Conservation (phyloP, 2,113 vertebrate genomes). For the Cyanoramphus novaezelandiae region DNA sequence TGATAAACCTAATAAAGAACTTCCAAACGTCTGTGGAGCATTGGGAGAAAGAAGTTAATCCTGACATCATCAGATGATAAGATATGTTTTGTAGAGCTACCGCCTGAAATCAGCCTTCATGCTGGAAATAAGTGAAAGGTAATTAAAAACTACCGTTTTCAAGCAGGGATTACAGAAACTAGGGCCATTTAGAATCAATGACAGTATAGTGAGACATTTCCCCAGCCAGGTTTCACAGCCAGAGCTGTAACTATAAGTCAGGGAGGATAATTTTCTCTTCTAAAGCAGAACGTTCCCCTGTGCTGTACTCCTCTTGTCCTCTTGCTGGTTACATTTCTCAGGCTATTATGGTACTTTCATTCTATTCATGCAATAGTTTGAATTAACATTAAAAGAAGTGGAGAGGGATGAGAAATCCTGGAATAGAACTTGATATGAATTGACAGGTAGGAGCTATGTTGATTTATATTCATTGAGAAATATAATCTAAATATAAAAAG, state of each 20-base stretch:
- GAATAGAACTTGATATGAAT: background rate
- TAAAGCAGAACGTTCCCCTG: background rate
- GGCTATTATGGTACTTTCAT: background rate
- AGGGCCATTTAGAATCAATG: background rate
- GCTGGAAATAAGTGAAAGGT: background rate
- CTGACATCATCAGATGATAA: background rate
- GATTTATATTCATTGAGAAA: background rate
- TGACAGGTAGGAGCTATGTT: background rate
- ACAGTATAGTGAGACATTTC: background rate
- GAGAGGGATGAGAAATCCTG: background rate
- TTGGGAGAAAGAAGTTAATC: background rate
- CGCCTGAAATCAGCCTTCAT: background rate
- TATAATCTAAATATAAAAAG: background rate
- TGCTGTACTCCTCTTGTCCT: background rate
- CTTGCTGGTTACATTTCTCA: background rate
- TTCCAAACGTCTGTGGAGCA: background rate
- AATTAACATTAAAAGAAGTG: background rate
- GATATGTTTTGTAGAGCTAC: background rate
- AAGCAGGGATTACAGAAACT: background rate
- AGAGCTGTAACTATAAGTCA: background rate
- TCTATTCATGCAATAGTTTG: background rate
- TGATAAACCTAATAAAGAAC: background rate
- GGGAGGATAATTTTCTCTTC: background rate
- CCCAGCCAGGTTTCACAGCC: background rate
- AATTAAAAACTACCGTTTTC: background rate